Evolutionary conservation across 2,797 vertebrate species (phyloP).

Genomic region (Cossypha caffra): DNA sequence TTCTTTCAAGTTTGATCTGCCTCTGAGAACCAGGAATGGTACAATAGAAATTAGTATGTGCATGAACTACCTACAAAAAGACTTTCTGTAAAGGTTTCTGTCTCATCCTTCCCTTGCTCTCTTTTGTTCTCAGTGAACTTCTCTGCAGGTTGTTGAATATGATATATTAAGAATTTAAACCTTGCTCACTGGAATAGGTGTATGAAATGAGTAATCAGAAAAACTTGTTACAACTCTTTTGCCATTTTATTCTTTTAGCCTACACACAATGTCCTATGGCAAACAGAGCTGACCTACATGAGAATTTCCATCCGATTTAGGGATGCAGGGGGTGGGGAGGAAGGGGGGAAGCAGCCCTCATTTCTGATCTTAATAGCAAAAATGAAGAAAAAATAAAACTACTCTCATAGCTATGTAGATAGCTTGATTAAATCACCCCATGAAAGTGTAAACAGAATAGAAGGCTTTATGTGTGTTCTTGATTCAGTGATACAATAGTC

Average conservation of each 20-base stretch:
- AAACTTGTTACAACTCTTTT: neutral
- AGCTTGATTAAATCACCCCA: neutral
- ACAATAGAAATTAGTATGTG: constrained; percentile 17
- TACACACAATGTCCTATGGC: neutral
- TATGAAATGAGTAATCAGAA: neutral
- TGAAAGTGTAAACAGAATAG: constrained; percentile 1
- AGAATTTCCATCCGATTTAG: neutral
- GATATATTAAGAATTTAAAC: constrained; percentile 20
- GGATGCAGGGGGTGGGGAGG: rapidly evolving
- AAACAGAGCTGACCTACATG: neutral
- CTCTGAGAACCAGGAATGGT: constrained; percentile 18
- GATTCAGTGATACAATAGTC: neutral
- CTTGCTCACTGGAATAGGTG: neutral
- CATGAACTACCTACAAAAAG: constrained; percentile 20
- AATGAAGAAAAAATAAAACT: neutral
- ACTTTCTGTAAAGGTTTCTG: neutral
- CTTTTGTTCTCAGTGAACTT: constrained; percentile 9
- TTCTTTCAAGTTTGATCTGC: constrained; percentile 47
- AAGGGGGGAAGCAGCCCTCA: rapidly evolving
- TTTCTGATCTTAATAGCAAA: neutral
- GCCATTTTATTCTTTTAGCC: neutral
- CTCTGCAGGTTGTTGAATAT: neutral
- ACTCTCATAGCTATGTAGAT: neutral
- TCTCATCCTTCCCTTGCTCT: neutral
- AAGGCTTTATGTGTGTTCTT: neutral